These are phyloP conservation scores for Hoplodrina ambigua DNA, from an alignment of 2,888 invertebrate species.

Conservation along the genomic window DNA sequence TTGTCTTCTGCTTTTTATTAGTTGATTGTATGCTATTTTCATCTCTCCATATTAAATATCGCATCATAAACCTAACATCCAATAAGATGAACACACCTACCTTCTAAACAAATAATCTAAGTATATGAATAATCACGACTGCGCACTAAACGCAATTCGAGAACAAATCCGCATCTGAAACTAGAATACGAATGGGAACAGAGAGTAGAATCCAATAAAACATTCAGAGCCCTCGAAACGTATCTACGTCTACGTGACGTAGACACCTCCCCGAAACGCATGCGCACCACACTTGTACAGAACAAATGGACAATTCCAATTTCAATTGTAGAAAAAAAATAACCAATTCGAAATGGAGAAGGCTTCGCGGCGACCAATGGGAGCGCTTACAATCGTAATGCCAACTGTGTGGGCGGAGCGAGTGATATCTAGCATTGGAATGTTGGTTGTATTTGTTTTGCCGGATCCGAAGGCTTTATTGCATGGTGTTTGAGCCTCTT, in stretches of 20 bases:
- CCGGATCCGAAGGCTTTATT: slow-evolving; percentile 88
- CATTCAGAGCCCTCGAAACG: slow-evolving; percentile 85
- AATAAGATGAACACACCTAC: slow-evolving; percentile 15
- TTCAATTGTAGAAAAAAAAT: slow-evolving; percentile 90
- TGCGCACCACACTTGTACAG: slow-evolving; percentile 83
- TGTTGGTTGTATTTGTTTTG: slow-evolving; percentile 90
- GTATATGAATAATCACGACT: slow-evolving; percentile 73
- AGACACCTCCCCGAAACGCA: slow-evolving; percentile 84
- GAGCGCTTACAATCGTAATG: slow-evolving; percentile 89
- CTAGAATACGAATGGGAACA: slow-evolving; percentile 86
- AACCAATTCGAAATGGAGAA: slow-evolving; percentile 90
- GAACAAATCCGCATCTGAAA: slow-evolving; percentile 85
- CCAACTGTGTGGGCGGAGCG: slow-evolving; percentile 90
- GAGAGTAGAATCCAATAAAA: slow-evolving; percentile 88
- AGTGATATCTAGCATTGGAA: slow-evolving; percentile 91
- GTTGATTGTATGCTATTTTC: background rate
- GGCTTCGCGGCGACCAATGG: slow-evolving; percentile 89
- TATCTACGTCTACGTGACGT: slow-evolving; percentile 89
- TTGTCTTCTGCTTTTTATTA: background rate
- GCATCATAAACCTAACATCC: background rate
- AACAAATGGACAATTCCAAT: slow-evolving; percentile 89
- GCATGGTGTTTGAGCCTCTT: slow-evolving; percentile 88
- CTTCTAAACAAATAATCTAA: slow-evolving; percentile 38
- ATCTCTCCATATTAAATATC: background rate
- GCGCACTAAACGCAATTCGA: slow-evolving; percentile 78